phyloP scores from a whole-genome alignment of 1,140 invertebrate species.

The Aphaenogaster rudis region DNA sequence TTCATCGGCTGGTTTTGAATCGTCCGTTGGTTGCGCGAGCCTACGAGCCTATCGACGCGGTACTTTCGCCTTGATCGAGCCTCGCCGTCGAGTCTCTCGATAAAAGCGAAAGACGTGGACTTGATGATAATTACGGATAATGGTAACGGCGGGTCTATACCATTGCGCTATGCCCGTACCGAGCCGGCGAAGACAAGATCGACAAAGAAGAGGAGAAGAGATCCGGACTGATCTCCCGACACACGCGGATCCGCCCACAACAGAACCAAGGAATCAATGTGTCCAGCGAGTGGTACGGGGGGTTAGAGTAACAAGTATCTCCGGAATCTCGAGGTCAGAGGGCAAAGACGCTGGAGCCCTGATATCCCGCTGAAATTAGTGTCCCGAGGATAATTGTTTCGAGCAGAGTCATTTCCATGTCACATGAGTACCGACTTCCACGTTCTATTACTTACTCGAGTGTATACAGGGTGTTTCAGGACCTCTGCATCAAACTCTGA shows the following conservation, averaged over 20 bases:
- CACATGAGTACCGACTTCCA: not conserved
- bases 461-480: not conserved
- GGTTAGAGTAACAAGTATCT: conserved; percentile 62
- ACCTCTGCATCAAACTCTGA: no score
- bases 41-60: not conserved
- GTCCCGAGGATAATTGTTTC: conserved; percentile 46
- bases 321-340: conserved; percentile 58
- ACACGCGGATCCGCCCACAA: conserved; percentile 56
- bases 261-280: conserved; percentile 62
- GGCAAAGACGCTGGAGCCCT: conserved; percentile 31
- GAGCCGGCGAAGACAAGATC: conserved; percentile 38
- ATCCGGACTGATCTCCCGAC: conserved; percentile 63
- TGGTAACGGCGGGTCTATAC: conserved; percentile 33
- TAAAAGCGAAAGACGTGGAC: conserved; percentile 38
- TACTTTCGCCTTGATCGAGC: conserved; percentile 3
- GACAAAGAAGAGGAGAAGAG: conserved; percentile 43
- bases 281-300: conserved; percentile 58
- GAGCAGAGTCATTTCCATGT: conserved; percentile 34
- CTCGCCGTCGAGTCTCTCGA: conserved; percentile 24
- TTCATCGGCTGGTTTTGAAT: not conserved
- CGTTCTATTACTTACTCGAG: not conserved
- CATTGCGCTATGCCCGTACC: conserved; percentile 22
- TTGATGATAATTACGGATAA: conserved; percentile 61
- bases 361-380: conserved; percentile 57
- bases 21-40: not conserved